Evolutionary conservation across 2,888 invertebrate species (phyloP), one percentile per base, ranked within the genome.

Genomic region (Dorcus hopei): DNA sequence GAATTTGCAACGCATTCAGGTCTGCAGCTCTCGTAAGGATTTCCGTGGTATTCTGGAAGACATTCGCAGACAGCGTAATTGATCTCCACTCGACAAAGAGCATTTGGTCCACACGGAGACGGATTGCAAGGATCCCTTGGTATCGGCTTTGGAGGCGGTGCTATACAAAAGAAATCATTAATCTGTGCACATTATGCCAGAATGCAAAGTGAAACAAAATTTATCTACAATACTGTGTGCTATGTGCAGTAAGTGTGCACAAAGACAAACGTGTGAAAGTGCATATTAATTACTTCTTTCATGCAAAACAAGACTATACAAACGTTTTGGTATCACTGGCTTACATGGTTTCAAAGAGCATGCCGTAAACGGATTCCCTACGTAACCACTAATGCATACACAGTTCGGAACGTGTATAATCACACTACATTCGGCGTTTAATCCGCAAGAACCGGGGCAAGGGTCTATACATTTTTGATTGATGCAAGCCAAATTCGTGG

Each of bases 1-100:
- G 90, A 87, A 72, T 93, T 94, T 39, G 89, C 86, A 2, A 94
- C 80, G 75, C 95, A 95, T 77, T 94, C 94, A 0, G 93, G 93
- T 64, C 89, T 83, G 71, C 90, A 90, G 45, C 85, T 85, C 62
- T 87, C 85, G 73, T 90, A 88, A 0, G 91, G 90, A 76, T 90
- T 89, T 19, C 91, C 91, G 63, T 85, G 85, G 67, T 89, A 86
- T 58, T 88, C 88, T 38, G 85, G 82, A 56, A 87, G 79, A 75
- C 92, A 93, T 67, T 87, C 84, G 72, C 93, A 94, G 48, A 87
- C 82, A 0, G 90, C 89, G 19, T 85, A 83, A 26, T 83, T 82
- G 65, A 88, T 89, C 67, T 87, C 83, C 0, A 87, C 81, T 51
- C 87, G 85, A 74, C 94, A 94, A 56, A 87, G 84, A 9, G 93